A percentile compares a stretch with the other conserved stretches of the same genome.
phyloP scores from a whole-genome alignment of 1,140 invertebrate species.

The Triops cancriformis region DNA sequence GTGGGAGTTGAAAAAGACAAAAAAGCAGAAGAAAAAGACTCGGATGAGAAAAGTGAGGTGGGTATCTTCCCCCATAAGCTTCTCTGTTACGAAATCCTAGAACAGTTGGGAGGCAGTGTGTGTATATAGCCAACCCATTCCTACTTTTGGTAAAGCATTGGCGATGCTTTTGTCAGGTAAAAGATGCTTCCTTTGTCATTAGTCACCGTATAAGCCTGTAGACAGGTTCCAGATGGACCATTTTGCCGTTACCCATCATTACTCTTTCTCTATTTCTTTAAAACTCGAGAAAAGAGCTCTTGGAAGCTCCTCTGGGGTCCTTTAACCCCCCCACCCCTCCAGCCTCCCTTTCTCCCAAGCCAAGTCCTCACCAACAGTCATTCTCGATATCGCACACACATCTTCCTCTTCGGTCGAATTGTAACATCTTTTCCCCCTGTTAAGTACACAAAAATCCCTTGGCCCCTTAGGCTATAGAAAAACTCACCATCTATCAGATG shows the following conservation, averaged over 20 bases:
- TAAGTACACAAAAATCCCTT: no score
- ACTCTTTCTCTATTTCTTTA: not conserved
- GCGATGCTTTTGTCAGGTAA: constrained; percentile 7
- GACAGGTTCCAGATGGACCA: constrained; percentile 12
- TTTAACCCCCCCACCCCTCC: not conserved
- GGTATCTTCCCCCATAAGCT: no score
- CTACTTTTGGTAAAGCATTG: not conserved
- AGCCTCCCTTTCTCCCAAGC: not conserved
- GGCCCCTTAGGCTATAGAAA: not conserved
- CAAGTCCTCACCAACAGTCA: not conserved
- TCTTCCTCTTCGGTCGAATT: not conserved
- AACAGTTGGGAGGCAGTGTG: no score
- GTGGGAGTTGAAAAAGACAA: no score
- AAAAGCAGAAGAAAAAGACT: no score
- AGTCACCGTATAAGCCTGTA: not conserved
- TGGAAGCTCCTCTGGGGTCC: not conserved
- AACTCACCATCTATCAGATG: not conserved
- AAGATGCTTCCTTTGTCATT: constrained; percentile 10
- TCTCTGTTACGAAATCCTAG: no score
- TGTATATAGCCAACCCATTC: not conserved
- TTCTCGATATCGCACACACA: not conserved
- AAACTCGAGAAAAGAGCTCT: not conserved
- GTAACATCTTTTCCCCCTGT: not conserved
- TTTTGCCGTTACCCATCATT: constrained; percentile 1
- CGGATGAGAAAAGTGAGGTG: no score